These are phyloP conservation scores for Nibea albiflora DNA, from an alignment of 2,113 vertebrate species.

Conservation along the genomic window DNA sequence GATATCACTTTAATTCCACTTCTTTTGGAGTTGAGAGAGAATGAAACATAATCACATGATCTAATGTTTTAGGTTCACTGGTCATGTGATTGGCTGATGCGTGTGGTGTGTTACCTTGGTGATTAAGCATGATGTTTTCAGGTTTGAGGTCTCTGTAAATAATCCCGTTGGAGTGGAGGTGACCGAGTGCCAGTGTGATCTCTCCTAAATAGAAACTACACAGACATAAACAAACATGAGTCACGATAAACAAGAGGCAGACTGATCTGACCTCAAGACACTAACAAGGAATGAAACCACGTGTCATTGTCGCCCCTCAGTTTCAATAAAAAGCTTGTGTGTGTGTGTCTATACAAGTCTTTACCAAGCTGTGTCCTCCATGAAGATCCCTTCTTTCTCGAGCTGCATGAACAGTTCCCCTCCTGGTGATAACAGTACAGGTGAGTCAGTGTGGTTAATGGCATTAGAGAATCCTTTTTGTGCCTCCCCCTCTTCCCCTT, in stretches of 20 bases:
- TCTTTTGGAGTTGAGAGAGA: no score
- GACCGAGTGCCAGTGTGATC: slow-evolving; percentile 91
- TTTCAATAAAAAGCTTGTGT: neutral
- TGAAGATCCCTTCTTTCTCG: slow-evolving; percentile 95
- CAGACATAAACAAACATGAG: slow-evolving; percentile 5
- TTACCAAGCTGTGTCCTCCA: slow-evolving; percentile 96
- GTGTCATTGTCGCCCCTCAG: neutral
- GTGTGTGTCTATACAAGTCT: slow-evolving; percentile 6
- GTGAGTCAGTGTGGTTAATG: neutral
- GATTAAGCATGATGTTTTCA: slow-evolving; percentile 94
- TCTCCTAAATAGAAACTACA: slow-evolving; percentile 93
- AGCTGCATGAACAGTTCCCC: slow-evolving; percentile 95
- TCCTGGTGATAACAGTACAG: slow-evolving; percentile 78
- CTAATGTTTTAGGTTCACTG: no score
- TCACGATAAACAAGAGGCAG: neutral
- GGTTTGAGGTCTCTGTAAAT: slow-evolving; percentile 96
- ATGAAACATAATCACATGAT: no score
- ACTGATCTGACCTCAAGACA: neutral
- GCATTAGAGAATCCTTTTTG: neutral
- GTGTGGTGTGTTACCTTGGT: slow-evolving; percentile 82
- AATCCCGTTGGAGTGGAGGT: slow-evolving; percentile 93
- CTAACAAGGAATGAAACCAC: neutral
- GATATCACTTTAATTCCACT: no score
- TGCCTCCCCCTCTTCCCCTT: neutral
- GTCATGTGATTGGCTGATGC: no score